Evolutionary conservation across 2,888 invertebrate species (phyloP).

Genomic region (Platypus cylindrus): DNA sequence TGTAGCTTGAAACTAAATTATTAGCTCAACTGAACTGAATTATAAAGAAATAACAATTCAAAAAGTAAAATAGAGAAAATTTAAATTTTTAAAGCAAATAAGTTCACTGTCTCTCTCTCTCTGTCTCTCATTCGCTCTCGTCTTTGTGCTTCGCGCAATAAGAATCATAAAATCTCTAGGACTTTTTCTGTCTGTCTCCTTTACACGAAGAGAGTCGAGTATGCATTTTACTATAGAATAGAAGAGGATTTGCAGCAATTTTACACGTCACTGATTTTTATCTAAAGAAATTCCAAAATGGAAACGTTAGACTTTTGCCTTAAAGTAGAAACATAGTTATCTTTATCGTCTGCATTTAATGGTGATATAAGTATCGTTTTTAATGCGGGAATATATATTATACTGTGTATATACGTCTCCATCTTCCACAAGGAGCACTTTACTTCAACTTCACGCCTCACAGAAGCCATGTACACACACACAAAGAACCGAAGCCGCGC

Average conservation of each 20-base stretch:
- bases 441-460: conserved; percentile 15
- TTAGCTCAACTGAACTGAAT: too few species aligned
- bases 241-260: conserved; percentile 8
- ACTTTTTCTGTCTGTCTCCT: too few species aligned
- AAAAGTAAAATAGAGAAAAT: too few species aligned
- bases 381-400: conserved; percentile 13
- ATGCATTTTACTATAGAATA: too few species aligned
- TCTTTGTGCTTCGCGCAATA: too few species aligned
- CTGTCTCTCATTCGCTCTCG: too few species aligned
- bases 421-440: conserved; percentile 12
- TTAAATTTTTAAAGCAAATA: too few species aligned
- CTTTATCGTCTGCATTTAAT: conserved; percentile 10
- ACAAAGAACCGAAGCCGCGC: conserved; percentile 12
- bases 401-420: conserved; percentile 13
- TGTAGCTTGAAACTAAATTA: too few species aligned
- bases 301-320: conserved; percentile 2
- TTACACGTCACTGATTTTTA: conserved; percentile 9
- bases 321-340: background rate
- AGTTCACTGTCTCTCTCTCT: too few species aligned
- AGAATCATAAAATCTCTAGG: too few species aligned
- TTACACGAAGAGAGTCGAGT: too few species aligned
- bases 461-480: conserved; percentile 11
- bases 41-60: too few species aligned
- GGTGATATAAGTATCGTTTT: conserved; percentile 14
- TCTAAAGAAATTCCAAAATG: conserved; percentile 6